A percentile compares a stretch with the other conserved stretches of the same genome.
Conservation (phyloP, 2,797 vertebrate species). For the Coendou prehensilis region DNA sequence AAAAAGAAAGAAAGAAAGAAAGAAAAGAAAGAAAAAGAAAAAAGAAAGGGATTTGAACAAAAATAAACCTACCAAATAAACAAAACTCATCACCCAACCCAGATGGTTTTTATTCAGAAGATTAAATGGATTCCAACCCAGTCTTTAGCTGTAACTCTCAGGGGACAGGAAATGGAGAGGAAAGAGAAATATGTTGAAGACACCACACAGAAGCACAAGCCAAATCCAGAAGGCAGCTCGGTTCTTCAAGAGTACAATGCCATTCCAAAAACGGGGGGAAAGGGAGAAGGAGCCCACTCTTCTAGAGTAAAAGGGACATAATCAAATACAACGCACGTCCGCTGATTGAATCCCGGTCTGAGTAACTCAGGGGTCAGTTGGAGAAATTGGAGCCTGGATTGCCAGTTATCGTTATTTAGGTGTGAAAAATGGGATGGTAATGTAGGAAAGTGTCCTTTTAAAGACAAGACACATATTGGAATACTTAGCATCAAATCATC, state of each 20-base stretch:
- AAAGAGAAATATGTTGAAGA: slow-evolving; percentile 49
- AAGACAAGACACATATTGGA: not conserved
- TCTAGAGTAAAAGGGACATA: not conserved
- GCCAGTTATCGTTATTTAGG: slow-evolving; percentile 45
- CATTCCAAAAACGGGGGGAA: not conserved
- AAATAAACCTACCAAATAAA: slow-evolving; percentile 66
- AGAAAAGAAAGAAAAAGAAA: not conserved
- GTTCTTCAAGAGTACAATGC: not conserved
- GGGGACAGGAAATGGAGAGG: slow-evolving; percentile 12
- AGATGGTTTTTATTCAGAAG: slow-evolving; percentile 65
- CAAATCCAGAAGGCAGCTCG: slow-evolving; percentile 48
- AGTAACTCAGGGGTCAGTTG: not conserved
- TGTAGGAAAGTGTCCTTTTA: not conserved
- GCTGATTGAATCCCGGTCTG: slow-evolving; percentile 27
- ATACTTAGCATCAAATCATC: not conserved
- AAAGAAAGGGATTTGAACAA: not conserved
- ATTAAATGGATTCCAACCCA: slow-evolving; percentile 29
- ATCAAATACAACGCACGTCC: not conserved
- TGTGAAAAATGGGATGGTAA: not conserved
- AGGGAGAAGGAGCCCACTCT: not conserved
- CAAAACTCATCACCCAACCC: slow-evolving; percentile 39
- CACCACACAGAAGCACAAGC: not conserved
- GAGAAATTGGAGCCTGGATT: not conserved
- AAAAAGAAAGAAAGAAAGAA: not conserved
- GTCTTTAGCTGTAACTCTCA: slow-evolving; percentile 61